Percentiles rank a stretch among this genome's conserved stretches.
Conservation (phyloP, 2,113 vertebrate species). For the Triplophysa tibetana region DNA sequence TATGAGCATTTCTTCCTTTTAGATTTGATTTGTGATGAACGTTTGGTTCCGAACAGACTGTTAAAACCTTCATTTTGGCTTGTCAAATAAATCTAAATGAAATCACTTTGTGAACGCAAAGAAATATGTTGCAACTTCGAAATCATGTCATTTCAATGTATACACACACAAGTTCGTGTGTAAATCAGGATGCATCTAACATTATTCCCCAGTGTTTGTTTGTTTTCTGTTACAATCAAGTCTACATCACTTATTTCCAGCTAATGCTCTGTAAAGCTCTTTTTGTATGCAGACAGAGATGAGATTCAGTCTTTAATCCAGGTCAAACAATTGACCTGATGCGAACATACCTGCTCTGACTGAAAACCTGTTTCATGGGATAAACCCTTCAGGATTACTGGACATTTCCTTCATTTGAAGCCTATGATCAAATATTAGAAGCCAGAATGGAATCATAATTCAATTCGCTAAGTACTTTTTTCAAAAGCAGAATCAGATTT, state of each 20-base stretch:
- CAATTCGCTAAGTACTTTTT: not conserved
- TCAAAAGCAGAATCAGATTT: slow-evolving; percentile 19
- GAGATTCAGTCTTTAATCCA: slow-evolving; percentile 4
- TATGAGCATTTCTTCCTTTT: not conserved
- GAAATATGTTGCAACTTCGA: not conserved
- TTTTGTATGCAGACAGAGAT: not conserved
- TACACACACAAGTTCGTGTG: not conserved
- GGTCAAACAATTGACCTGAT: not conserved
- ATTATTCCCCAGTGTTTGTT: not conserved
- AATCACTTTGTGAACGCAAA: not conserved
- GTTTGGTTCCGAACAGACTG: slow-evolving; percentile 6
- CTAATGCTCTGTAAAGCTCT: slow-evolving; percentile 14
- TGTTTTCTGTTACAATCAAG: not conserved
- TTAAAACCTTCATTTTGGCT: not conserved
- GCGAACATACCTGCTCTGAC: slow-evolving; percentile 9
- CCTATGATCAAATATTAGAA: not conserved
- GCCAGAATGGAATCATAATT: slow-evolving; percentile 21
- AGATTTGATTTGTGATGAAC: not conserved
- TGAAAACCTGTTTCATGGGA: not conserved
- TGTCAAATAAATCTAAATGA: slow-evolving; percentile 20
- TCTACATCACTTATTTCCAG: not conserved
- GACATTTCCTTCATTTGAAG: not conserved
- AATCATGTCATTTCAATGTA: not conserved
- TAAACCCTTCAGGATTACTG: slow-evolving; percentile 3
- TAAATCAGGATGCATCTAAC: not conserved